Evolutionary conservation across 2,113 vertebrate genomes (phyloP), one percentile per base, ranked within the genome.

Genomic region (Strix uralensis): DNA sequence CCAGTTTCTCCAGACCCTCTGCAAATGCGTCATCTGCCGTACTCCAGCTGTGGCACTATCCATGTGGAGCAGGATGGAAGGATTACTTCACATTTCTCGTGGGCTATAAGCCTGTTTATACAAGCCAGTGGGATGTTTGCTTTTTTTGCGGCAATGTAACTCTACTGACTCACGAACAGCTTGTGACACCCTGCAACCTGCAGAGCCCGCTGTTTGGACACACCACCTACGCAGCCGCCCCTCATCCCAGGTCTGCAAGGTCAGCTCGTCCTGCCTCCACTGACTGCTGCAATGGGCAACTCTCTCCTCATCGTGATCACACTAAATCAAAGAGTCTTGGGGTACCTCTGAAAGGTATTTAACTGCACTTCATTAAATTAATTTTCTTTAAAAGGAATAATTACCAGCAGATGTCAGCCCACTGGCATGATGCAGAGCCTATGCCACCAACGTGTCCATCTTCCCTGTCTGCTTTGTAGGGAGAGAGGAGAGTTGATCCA

Each of bases 31-130:
- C 55, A 52, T 85, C 84, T 79, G 55, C 78, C 0, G 0, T 69
- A 19, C 42, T 85, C 55, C 91, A 94, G 83, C 89, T 92, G 83
- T 81, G 78, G 83, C 55, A 74, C 30, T 71, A 9, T n/a, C 72
- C 63, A 4, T 63, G 47, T 15, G 20, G 69, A 84, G 73, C n/a
- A 36, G 77, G 73, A 96, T 0, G 1, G 81, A 69, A 87, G 52
- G 73, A 94, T 91, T 89, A 71, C 52, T 85, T 79, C 94, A 63
- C 44, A 57, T 65, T 78, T 91, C 93, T 96, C 1, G 0, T 3
- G 4, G 69, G 63, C 73, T 47, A 1, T 36, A 19, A 0, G 47
- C 47, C 27, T 95, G 65, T 79, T 96, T 95, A 87, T 79, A 87
- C 34, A 85, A 89, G 44, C 26, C n/a, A 30, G 23, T 57, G 71